Percentiles rank a stretch among this genome's conserved stretches.
Evolutionary conservation across 2,113 vertebrate species (phyloP).

Genomic region (Tragelaphus buxtoni): DNA sequence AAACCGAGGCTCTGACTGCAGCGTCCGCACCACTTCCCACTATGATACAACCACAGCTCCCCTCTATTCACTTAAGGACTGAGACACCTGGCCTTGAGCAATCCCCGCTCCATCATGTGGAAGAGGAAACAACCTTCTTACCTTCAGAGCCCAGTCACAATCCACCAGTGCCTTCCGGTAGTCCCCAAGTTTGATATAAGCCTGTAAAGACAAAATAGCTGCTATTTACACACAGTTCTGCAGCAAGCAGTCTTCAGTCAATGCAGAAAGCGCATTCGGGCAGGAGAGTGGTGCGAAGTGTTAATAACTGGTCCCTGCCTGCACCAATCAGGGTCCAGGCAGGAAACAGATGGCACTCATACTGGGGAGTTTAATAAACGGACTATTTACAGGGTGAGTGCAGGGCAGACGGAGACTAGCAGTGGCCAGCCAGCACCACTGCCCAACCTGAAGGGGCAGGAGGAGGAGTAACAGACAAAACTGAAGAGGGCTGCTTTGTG

Average conservation of each 20-base stretch:
- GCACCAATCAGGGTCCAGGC: not conserved
- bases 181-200: constrained; percentile 87
- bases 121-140: constrained; percentile 69
- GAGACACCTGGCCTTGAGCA: not conserved
- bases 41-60: fast-evolving
- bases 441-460: no score
- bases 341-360: not conserved
- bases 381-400: not conserved
- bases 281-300: not conserved
- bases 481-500: not conserved
- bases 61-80: not conserved
- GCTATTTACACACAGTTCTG: not conserved
- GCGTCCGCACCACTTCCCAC: not conserved
- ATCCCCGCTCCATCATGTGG: fast-evolving
- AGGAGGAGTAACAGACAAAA: not conserved
- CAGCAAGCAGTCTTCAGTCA: no score
- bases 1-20: not conserved
- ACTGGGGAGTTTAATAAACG: not conserved
- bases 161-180: constrained; percentile 89
- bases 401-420: not conserved
- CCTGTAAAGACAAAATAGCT: constrained; percentile 76
- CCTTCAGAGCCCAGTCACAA: constrained; percentile 95
- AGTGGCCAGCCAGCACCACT: not conserved
- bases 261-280: not conserved
- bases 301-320: not conserved